Evolutionary conservation across 2,797 vertebrate genomes (phyloP).

Genomic region (Tenualosa ilisha): DNA sequence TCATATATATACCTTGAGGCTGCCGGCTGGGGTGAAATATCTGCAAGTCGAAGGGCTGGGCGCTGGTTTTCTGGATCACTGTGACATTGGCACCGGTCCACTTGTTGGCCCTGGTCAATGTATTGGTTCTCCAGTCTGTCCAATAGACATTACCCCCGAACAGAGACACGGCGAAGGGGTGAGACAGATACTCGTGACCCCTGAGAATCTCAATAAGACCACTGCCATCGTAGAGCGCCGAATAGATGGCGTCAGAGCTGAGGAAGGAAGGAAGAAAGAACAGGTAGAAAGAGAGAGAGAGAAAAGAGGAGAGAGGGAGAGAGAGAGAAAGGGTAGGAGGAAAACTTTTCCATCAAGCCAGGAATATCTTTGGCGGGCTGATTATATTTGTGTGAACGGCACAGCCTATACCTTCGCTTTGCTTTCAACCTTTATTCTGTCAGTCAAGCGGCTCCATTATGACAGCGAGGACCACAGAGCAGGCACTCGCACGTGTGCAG

Average conservation of each 20-base stretch:
- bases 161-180: constrained; percentile 85
- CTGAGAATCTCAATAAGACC: constrained; percentile 82
- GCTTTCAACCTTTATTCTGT: constrained; percentile 2
- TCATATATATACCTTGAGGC: constrained; percentile 73
- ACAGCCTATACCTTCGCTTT: not conserved
- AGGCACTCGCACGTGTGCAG: not conserved
- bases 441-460: not conserved
- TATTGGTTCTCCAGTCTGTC: constrained; percentile 89
- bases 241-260: constrained; percentile 89
- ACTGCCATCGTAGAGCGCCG: constrained; percentile 82
- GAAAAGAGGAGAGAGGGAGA: not conserved
- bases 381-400: not conserved
- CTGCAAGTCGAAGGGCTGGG: constrained; percentile 86
- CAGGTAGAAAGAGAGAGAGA: not conserved
- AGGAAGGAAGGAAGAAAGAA: constrained; percentile 37
- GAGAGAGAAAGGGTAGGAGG: not conserved
- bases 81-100: constrained; percentile 88
- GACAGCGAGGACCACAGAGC: not conserved
- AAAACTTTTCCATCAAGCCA: not conserved
- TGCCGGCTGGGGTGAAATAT: constrained; percentile 86
- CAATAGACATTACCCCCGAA: constrained; percentile 86
- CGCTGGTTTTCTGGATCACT: constrained; percentile 87
- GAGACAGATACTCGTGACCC: constrained; percentile 87
- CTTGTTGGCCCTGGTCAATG: constrained; percentile 84
- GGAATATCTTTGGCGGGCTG: not conserved